phyloP scores from a whole-genome alignment of 2,888 invertebrate genomes.

The Nymphalis c-album region DNA sequence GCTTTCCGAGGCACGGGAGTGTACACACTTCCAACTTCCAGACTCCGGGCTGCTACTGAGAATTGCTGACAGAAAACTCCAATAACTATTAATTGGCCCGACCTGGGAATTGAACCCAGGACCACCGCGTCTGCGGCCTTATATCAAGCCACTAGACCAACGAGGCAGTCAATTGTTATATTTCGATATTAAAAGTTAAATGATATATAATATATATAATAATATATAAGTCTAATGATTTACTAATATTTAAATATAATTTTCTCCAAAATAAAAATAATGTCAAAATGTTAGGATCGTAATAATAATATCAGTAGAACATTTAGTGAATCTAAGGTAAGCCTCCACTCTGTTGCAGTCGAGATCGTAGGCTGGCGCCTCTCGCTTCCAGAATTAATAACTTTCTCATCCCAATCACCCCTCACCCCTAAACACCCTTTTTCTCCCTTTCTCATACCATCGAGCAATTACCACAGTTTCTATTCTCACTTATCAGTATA shows the following conservation, averaged over 20 bases:
- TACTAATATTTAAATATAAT: background rate
- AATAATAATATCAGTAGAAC: slow-evolving; percentile 72
- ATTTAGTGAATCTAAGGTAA: slow-evolving; percentile 76
- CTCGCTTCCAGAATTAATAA: slow-evolving; percentile 81
- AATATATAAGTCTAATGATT: too few species aligned
- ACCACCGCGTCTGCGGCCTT: too few species aligned
- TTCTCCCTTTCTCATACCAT: slow-evolving; percentile 49
- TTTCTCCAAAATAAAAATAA: background rate
- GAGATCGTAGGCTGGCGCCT: slow-evolving; percentile 76
- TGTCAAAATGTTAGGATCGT: slow-evolving; percentile 44
- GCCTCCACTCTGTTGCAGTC: slow-evolving; percentile 72
- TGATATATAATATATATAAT: too few species aligned
- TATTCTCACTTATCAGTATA: slow-evolving; percentile 42
- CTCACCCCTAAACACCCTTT: slow-evolving; percentile 48
- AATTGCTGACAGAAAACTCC: too few species aligned
- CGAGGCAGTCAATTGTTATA: too few species aligned
- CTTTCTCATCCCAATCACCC: slow-evolving; percentile 65
- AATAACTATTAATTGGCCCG: too few species aligned
- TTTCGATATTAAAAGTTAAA: too few species aligned
- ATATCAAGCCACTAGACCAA: too few species aligned
- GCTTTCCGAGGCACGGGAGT: too few species aligned
- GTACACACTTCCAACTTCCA: too few species aligned
- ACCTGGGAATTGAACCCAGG: too few species aligned
- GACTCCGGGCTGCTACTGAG: too few species aligned
- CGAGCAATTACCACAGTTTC: slow-evolving; percentile 48